These are phyloP conservation scores for Callionymus lyra DNA, from an alignment of 2,113 vertebrate species.

Conservation along the genomic window DNA sequence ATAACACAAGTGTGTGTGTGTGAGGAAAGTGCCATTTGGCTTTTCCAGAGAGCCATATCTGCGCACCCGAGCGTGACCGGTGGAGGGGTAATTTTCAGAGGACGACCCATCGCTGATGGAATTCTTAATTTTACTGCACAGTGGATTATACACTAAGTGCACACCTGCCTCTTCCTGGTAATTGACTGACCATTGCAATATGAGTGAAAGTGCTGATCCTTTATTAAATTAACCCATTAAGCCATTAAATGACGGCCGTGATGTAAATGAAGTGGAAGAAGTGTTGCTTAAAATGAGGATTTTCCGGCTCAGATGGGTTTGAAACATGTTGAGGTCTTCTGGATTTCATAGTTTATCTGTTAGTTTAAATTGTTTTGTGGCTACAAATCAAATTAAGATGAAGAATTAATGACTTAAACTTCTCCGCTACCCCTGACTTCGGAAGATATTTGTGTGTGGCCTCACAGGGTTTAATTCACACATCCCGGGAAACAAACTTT, in stretches of 20 bases:
- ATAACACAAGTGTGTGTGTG: background rate
- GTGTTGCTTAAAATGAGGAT: conserved; percentile 18
- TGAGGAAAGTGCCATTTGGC: conserved; percentile 2
- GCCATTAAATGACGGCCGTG: conserved; percentile 27
- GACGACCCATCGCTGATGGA: conserved; percentile 19
- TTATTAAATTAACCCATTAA: conserved; percentile 45
- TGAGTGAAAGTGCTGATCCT: conserved; percentile 38
- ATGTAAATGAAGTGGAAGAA: conserved; percentile 28
- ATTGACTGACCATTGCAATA: conserved; percentile 25
- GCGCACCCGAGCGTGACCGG: conserved; percentile 1
- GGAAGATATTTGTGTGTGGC: too few species aligned
- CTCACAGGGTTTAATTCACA: too few species aligned
- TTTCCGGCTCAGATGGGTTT: conserved; percentile 3
- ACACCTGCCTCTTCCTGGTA: conserved; percentile 20
- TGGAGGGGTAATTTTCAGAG: conserved; percentile 19
- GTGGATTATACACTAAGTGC: conserved; percentile 23
- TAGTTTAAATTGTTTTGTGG: too few species aligned
- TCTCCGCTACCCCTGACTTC: too few species aligned
- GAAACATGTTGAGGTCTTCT: too few species aligned
- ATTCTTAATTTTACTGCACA: conserved; percentile 30
- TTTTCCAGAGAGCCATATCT: conserved; percentile 1
- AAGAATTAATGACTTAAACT: too few species aligned
- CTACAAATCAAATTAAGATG: too few species aligned
- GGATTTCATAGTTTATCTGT: too few species aligned
- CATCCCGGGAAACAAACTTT: too few species aligned